Conservation (phyloP, 2,797 vertebrate species). For the Enteromius treurensis region DNA sequence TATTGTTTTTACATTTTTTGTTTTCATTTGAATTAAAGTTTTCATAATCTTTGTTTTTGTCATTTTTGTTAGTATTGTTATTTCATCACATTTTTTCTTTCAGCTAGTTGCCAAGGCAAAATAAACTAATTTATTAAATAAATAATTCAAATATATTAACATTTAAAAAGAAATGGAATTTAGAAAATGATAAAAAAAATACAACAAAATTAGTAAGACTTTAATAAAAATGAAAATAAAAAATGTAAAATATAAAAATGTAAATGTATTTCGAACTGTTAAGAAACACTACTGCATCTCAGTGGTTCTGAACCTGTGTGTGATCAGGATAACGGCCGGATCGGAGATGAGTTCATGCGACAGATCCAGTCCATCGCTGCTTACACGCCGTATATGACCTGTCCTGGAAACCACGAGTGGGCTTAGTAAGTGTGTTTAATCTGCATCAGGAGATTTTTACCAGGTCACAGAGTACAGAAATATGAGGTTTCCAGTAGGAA, state of each 20-base stretch:
- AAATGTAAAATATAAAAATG: too few relatives aligned
- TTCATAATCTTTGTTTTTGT: not conserved
- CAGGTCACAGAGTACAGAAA: slow-evolving; percentile 44
- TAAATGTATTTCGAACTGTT: too few relatives aligned
- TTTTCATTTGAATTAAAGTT: not conserved
- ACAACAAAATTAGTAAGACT: too few relatives aligned
- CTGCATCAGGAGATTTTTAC: too few relatives aligned
- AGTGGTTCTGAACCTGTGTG: too few relatives aligned
- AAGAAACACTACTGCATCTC: too few relatives aligned
- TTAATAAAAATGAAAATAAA: too few relatives aligned
- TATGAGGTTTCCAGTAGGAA: not conserved
- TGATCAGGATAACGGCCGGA: slow-evolving; percentile 80
- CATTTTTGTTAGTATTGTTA: not conserved
- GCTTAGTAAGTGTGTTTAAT: slow-evolving; percentile 79
- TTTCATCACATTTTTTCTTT: not conserved
- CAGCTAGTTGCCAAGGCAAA: not conserved
- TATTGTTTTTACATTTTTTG: not conserved
- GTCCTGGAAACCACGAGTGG: slow-evolving; percentile 88
- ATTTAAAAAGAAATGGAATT: too few relatives aligned
- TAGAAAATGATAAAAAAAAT: too few relatives aligned
- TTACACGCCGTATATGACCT: slow-evolving; percentile 90
- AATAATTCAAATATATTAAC: too few relatives aligned
- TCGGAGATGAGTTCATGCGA: slow-evolving; percentile 90
- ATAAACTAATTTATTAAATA: not conserved
- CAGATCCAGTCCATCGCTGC: slow-evolving; percentile 88